A percentile compares a stretch with the other conserved stretches of the same genome.
These are phyloP conservation scores for Tipula lateralis DNA, from an alignment of 2,888 invertebrate species.

Conservation along the genomic window DNA sequence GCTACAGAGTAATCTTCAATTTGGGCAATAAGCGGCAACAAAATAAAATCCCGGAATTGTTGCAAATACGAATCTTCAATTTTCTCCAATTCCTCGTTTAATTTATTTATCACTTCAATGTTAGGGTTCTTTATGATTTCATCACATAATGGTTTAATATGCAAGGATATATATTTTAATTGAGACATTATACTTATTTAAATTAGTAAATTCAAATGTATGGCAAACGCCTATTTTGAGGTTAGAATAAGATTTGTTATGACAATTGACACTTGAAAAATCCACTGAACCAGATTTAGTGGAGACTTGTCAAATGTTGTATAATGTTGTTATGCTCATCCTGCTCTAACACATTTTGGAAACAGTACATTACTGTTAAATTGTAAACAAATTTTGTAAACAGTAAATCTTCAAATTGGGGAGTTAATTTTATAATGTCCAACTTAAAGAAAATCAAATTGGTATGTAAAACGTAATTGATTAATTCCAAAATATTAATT, in stretches of 20 bases:
- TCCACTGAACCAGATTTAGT: not conserved
- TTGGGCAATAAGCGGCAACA: constrained; percentile 44
- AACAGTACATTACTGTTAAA: no score
- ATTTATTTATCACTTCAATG: constrained; percentile 38
- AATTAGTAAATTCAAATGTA: not conserved
- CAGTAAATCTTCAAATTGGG: no score
- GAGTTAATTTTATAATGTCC: not conserved
- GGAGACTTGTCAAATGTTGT: not conserved
- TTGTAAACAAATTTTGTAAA: not conserved
- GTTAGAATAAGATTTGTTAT: not conserved
- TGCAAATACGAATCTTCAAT: constrained; percentile 42
- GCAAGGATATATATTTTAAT: not conserved
- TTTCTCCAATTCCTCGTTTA: constrained; percentile 40
- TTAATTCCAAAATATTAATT: not conserved
- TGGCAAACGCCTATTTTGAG: not conserved
- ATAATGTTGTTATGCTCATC: no score
- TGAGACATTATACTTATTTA: constrained; percentile 25
- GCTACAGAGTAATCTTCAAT: constrained; percentile 40
- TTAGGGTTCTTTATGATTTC: constrained; percentile 41
- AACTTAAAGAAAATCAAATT: not conserved
- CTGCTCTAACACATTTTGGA: no score
- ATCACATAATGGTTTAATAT: constrained; percentile 41
- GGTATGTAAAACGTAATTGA: not conserved
- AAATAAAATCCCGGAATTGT: constrained; percentile 43
- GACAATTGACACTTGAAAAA: not conserved